Base-by-base conservation (phyloP, 1,140 invertebrate genomes). In the Tigriopus japonicus region DNA sequence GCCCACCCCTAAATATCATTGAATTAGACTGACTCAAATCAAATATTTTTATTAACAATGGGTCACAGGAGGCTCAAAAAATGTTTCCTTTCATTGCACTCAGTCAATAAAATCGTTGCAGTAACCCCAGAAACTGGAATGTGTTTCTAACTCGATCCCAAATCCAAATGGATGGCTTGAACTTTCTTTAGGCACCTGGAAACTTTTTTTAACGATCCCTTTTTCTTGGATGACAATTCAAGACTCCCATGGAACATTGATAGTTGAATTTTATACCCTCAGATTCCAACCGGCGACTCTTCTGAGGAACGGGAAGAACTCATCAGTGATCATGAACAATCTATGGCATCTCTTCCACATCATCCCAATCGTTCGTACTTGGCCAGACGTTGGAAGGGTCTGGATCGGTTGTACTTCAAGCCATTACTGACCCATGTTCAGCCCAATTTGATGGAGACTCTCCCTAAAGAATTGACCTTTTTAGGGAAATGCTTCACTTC, bases 251-350 rank as follows among this genome's bases (percentile, higher is more conserved):
- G 15, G 19, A 2, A 49, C 21, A 49, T 5, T 35, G 10, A 49
- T 49, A 21, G 6, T 49, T 49, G n/a, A 49, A 5, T 15, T 21
- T 5, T 13, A 23, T 54, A 15, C 17, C 35, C 14, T 54, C 17
- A 54, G 52, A 54, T 54, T 6, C 52, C 52, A 23, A 28, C 35
- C n/a, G 52, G 52, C 35, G 52, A 23, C 6, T 54, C 52, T 54
- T 15, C 14, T 21, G 21, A 54, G 7, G 21, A 28, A 54, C 14
- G 17, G 1, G 52, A 54, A 10, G 52, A 54, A 12, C n/a, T 14
- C 14, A 23, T 15, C n/a, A 23, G 19, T 14, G 35, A 54, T 54
- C 7, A 51, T 17, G 45, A 23, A 17, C n/a, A 28, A 14, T 10
- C 21, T 2, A 28, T 23, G 35, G 21, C 19, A 3, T 6, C 5